phyloP scores from a whole-genome alignment of 2,113 vertebrate species.

The Scatophagus argus region DNA sequence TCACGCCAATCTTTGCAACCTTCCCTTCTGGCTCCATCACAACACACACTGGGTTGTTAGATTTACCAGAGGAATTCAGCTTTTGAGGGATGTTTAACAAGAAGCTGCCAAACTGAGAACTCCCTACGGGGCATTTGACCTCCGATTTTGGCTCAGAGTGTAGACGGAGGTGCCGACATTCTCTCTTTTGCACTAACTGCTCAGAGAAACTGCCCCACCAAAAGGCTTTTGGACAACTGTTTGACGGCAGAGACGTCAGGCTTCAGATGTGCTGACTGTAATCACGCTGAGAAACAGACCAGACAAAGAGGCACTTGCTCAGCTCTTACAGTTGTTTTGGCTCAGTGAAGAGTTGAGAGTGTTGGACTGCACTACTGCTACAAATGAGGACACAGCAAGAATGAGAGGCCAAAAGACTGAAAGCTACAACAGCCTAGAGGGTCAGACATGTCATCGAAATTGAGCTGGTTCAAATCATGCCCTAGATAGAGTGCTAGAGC shows the following conservation, averaged over 20 bases:
- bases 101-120: slow-evolving; percentile 54
- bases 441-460: slow-evolving; percentile 1
- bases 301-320: slow-evolving; percentile 47
- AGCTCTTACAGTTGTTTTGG: slow-evolving; percentile 27
- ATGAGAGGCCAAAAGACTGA: slow-evolving; percentile 5
- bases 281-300: slow-evolving; percentile 32
- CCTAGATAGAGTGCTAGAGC: background rate
- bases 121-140: slow-evolving; percentile 56
- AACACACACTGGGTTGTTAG: slow-evolving; percentile 35
- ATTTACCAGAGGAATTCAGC: slow-evolving; percentile 44
- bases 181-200: slow-evolving; percentile 16
- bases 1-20: slow-evolving; percentile 39
- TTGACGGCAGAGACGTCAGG: slow-evolving; percentile 34
- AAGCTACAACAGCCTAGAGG: slow-evolving; percentile 2
- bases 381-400: slow-evolving; percentile 23
- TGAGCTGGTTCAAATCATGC: slow-evolving; percentile 15
- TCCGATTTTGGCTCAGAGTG: slow-evolving; percentile 34
- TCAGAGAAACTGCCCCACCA: slow-evolving; percentile 7
- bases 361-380: slow-evolving; percentile 27
- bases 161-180: slow-evolving; percentile 30
- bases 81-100: slow-evolving; percentile 56
- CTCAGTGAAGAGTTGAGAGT: slow-evolving; percentile 17
- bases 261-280: slow-evolving; percentile 51
- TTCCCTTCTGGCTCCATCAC: slow-evolving; percentile 39
- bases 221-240: slow-evolving; percentile 35